Percentiles rank a stretch among this genome's conserved stretches.
Evolutionary conservation across 2,888 invertebrate genomes (phyloP).

Genomic region (Branchellion lobata): DNA sequence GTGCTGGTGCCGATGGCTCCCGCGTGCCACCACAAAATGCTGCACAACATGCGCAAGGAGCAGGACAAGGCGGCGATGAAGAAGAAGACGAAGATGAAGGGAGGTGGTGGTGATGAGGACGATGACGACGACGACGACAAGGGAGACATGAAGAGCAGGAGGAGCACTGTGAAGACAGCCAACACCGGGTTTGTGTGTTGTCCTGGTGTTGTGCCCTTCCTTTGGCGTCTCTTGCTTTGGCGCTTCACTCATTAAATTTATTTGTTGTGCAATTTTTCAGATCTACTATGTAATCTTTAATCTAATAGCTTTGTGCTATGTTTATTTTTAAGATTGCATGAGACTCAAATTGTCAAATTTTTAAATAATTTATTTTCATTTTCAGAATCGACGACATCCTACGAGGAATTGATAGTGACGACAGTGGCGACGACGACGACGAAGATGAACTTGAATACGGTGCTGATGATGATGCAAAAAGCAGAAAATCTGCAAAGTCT

Average conservation of each 20-base stretch:
- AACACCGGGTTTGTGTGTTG: not conserved
- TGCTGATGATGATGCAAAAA: not conserved
- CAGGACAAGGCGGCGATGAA: not conserved
- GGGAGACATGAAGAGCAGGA: not conserved
- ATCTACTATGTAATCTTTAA: no score
- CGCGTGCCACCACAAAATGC: constrained; percentile 4
- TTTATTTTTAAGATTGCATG: no score
- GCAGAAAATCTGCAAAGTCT: not conserved
- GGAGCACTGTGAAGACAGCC: not conserved
- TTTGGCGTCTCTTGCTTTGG: no score
- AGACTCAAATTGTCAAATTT: no score
- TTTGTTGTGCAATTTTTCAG: not conserved
- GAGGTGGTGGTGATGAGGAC: not conserved
- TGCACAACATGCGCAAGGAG: constrained; percentile 13
- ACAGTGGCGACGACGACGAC: not conserved
- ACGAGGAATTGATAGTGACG: constrained; percentile 4
- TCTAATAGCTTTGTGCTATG: no score
- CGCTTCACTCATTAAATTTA: no score
- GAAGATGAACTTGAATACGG: not conserved
- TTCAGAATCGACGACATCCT: constrained; percentile 10
- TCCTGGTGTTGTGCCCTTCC: not conserved
- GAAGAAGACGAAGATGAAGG: constrained; percentile 2
- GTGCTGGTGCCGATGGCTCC: constrained; percentile 19
- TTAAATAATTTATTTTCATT: not conserved
- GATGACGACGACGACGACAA: constrained; percentile 22